These are phyloP conservation scores for Podarcis muralis DNA, from an alignment of 2,113 vertebrate genomes.

Conservation along the genomic window DNA sequence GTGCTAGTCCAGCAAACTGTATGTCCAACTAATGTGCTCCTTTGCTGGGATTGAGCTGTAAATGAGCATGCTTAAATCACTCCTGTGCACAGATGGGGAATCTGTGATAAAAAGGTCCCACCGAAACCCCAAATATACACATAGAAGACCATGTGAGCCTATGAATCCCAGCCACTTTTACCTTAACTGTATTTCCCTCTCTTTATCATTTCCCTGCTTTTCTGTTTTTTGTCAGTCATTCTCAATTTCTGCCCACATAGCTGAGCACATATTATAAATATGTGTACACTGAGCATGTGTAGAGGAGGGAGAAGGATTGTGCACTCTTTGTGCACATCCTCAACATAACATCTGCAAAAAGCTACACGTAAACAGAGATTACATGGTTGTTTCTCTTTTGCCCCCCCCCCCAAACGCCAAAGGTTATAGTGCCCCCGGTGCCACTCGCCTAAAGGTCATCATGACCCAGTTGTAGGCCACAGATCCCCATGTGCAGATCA, in stretches of 20 bases:
- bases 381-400: too few relatives aligned
- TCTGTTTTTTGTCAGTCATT: background rate
- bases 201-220: background rate
- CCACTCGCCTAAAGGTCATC: background rate
- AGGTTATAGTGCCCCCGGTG: background rate
- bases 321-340: background rate
- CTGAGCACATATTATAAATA: background rate
- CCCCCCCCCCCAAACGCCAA: background rate
- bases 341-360: background rate
- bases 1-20: background rate
- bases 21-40: background rate
- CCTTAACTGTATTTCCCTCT: background rate
- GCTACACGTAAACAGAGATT: background rate
- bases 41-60: background rate
- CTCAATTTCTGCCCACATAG: background rate
- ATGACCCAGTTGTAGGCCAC: background rate
- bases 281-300: background rate
- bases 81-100: too few relatives aligned
- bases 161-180: background rate
- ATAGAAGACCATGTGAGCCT: background rate
- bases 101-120: background rate
- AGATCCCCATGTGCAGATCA: background rate
- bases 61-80: background rate
- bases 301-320: background rate
- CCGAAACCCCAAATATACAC: background rate